These are phyloP conservation scores for Erinaceus europaeus DNA, from an alignment of 2,113 vertebrate species.

Conservation along the genomic window DNA sequence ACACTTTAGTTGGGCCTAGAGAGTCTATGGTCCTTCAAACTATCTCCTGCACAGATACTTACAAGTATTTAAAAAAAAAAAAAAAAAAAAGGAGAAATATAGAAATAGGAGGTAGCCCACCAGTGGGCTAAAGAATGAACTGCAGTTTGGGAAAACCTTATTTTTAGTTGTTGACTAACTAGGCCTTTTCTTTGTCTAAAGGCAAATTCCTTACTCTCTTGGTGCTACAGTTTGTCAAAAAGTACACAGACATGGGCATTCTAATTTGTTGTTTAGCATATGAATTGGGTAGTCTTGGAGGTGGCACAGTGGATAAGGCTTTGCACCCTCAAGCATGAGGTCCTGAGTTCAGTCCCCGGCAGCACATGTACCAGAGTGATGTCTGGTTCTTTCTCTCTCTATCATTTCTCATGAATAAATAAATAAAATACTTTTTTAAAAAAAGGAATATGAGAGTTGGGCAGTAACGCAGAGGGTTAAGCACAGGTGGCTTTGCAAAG, in stretches of 20 bases:
- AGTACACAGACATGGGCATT: not conserved
- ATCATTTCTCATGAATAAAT: too few species aligned
- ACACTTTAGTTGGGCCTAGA: not conserved
- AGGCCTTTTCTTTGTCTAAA: not conserved
- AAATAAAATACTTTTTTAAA: too few species aligned
- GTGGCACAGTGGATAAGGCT: too few species aligned
- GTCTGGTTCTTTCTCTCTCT: too few species aligned
- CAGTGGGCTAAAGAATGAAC: conserved; percentile 43
- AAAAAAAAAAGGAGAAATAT: not conserved
- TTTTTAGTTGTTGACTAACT: not conserved
- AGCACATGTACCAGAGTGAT: too few species aligned
- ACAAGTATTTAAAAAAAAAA: conserved; percentile 29
- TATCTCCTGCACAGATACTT: not conserved
- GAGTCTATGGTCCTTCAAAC: not conserved
- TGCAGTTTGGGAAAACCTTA: not conserved
- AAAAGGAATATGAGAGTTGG: too few species aligned
- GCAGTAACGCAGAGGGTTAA: too few species aligned
- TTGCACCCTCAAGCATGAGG: too few species aligned
- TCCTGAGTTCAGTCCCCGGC: too few species aligned
- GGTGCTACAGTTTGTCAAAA: not conserved
- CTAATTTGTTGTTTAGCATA: not conserved
- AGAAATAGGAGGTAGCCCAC: conserved; percentile 39
- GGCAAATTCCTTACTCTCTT: not conserved
- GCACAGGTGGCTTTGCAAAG: too few species aligned
- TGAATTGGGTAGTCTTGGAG: too few species aligned